Evolutionary conservation across 2,888 invertebrate genomes (phyloP).

Genomic region (Encarsia formosa): DNA sequence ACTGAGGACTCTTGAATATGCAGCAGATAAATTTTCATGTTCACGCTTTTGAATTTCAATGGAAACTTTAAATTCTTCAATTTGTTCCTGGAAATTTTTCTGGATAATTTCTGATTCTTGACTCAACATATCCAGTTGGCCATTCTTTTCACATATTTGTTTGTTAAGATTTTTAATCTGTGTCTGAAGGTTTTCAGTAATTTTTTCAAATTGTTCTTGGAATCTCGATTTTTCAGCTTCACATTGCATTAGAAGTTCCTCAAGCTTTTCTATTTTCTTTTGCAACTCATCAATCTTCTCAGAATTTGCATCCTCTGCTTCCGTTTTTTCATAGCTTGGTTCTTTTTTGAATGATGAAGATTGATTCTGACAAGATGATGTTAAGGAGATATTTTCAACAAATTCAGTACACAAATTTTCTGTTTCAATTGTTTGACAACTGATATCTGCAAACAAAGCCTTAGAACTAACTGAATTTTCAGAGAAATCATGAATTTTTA

Average conservation of each 20-base stretch:
- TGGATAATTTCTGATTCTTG: conserved; percentile 17
- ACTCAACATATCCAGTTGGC: no score
- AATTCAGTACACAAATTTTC: not conserved
- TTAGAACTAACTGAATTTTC: no score
- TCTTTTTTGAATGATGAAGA: conserved; percentile 1
- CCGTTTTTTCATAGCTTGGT: conserved; percentile 10
- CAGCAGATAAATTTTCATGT: conserved; percentile 21
- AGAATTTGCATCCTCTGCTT: conserved; percentile 9
- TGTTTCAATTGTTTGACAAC: conserved; percentile 28
- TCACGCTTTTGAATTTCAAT: conserved; percentile 16
- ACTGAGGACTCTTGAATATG: conserved; percentile 21
- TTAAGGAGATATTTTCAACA: conserved; percentile 31
- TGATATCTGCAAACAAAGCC: conserved; percentile 13
- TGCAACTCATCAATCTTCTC: conserved; percentile 29
- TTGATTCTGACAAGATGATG: conserved; percentile 20
- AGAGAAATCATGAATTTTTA: no score
- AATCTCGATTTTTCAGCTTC: conserved; percentile 15
- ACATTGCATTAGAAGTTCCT: conserved; percentile 11
- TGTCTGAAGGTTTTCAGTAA: conserved; percentile 12
- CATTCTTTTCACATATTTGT: no score
- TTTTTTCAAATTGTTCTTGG: conserved; percentile 16
- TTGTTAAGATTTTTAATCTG: no score
- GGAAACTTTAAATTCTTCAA: conserved; percentile 9
- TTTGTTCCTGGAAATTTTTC: conserved; percentile 12
- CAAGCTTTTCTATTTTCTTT: conserved; percentile 4